A percentile compares a stretch with the other conserved stretches of the same genome.
Conservation (phyloP, 2,888 invertebrate genomes). For the Holacanthella duospinosa region DNA sequence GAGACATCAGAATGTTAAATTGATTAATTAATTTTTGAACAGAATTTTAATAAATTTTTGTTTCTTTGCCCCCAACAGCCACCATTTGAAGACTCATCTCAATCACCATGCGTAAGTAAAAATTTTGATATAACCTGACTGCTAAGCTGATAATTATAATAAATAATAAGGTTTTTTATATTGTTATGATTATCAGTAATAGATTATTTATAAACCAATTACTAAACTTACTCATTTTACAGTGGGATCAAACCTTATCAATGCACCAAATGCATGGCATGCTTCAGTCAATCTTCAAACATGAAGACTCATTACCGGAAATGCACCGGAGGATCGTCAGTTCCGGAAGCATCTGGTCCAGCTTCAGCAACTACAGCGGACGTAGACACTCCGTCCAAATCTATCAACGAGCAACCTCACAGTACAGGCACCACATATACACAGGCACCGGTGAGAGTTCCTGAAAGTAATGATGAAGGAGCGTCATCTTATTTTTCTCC, state of each 20-base stretch:
- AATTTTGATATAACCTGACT: neutral
- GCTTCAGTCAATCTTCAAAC: slow-evolving; percentile 74
- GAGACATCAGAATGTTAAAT: neutral
- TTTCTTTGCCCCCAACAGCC: slow-evolving; percentile 21
- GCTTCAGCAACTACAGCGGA: slow-evolving; percentile 13
- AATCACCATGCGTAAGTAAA: slow-evolving; percentile 36
- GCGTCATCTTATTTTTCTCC: no score
- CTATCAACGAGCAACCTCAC: no score
- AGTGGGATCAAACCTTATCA: slow-evolving; percentile 14
- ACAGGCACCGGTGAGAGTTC: no score
- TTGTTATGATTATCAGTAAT: no score
- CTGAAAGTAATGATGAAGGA: no score
- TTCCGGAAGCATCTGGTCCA: slow-evolving; percentile 17
- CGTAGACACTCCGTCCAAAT: no score
- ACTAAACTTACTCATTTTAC: no score
- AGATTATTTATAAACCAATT: no score
- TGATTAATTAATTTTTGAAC: neutral
- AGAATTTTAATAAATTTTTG: slow-evolving; percentile 7
- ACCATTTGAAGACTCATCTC: slow-evolving; percentile 37
- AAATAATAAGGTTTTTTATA: no score
- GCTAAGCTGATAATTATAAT: neutral
- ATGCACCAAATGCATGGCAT: slow-evolving; percentile 43
- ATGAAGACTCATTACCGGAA: slow-evolving; percentile 78
- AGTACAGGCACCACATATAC: no score
- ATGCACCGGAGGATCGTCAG: slow-evolving; percentile 45